Conservation (phyloP, 2,888 invertebrate species). For the Drosophila pseudotakahashii region DNA sequence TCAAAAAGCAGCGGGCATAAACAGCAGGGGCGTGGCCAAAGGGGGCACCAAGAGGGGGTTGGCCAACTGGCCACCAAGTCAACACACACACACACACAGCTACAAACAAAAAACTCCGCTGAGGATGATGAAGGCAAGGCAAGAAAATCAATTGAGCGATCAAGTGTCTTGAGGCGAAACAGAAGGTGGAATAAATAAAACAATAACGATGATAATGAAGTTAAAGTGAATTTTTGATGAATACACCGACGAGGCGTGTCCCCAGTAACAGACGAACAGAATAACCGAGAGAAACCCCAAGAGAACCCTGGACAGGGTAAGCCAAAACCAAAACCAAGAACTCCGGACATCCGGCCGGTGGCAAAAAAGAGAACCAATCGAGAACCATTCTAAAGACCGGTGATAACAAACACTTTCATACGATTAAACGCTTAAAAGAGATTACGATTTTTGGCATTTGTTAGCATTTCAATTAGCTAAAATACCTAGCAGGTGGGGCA, state of each 20-base stretch:
- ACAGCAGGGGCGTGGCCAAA: slow-evolving; percentile 21
- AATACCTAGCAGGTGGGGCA: slow-evolving; percentile 19
- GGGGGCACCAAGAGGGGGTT: slow-evolving; percentile 10
- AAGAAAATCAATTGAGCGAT: slow-evolving; percentile 83
- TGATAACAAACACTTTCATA: not conserved
- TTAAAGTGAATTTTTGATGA: slow-evolving; percentile 84
- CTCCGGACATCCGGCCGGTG: slow-evolving; percentile 40
- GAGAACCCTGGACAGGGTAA: slow-evolving; percentile 21
- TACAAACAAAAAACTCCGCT: slow-evolving; percentile 4
- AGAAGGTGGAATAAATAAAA: slow-evolving; percentile 84
- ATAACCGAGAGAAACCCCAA: not conserved
- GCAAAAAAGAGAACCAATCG: slow-evolving; percentile 29
- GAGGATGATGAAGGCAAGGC: slow-evolving; percentile 43
- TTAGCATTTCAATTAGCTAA: slow-evolving; percentile 39
- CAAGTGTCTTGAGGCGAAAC: slow-evolving; percentile 84
- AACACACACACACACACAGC: slow-evolving; percentile 16
- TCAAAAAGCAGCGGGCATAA: slow-evolving; percentile 76
- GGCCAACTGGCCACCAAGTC: slow-evolving; percentile 37
- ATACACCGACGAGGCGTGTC: slow-evolving; percentile 80
- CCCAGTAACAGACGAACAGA: slow-evolving; percentile 27
- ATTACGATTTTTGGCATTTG: slow-evolving; percentile 16
- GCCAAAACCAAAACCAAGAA: slow-evolving; percentile 18
- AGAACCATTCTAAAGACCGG: not conserved
- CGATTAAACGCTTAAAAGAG: not conserved
- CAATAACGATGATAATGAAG: slow-evolving; percentile 84